Evolutionary conservation across 2,797 vertebrate species (phyloP).

Genomic region (Apogon hyalosoma): DNA sequence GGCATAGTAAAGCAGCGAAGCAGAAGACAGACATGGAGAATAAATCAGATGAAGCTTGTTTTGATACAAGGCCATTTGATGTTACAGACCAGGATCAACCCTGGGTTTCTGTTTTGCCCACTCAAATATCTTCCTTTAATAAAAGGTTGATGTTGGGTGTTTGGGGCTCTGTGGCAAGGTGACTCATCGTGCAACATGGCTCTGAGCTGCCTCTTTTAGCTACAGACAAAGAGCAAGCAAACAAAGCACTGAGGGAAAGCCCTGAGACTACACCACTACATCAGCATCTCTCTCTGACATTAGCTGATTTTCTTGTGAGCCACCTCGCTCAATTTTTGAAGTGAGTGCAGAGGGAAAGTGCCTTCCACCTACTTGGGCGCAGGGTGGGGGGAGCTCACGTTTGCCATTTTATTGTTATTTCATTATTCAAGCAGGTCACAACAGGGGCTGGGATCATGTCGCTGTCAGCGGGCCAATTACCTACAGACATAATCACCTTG

Average conservation of each 20-base stretch:
- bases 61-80: constrained; percentile 23
- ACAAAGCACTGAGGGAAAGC: constrained; percentile 64
- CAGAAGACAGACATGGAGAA: not conserved
- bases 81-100: constrained; percentile 52
- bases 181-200: constrained; percentile 70
- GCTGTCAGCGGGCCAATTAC: constrained; percentile 71
- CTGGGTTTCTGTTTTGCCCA: constrained; percentile 40
- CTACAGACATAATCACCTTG: constrained; percentile 71
- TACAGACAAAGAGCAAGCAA: constrained; percentile 70
- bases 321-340: constrained; percentile 11
- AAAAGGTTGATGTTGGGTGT: constrained; percentile 54
- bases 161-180: constrained; percentile 63
- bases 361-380: constrained; percentile 19
- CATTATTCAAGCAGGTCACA: constrained; percentile 73
- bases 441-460: constrained; percentile 67
- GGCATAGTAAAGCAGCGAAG: constrained; percentile 40
- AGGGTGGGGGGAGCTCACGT: constrained; percentile 17
- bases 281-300: constrained; percentile 35
- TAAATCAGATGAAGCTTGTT: constrained; percentile 33
- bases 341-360: constrained; percentile 4
- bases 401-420: constrained; percentile 75
- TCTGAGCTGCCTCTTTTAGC: constrained; percentile 62
- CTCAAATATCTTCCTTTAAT: constrained; percentile 47
- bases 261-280: constrained; percentile 42
- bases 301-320: constrained; percentile 22